phyloP scores from a whole-genome alignment of 2,113 vertebrate genomes.

The Oryzias melastigma region DNA sequence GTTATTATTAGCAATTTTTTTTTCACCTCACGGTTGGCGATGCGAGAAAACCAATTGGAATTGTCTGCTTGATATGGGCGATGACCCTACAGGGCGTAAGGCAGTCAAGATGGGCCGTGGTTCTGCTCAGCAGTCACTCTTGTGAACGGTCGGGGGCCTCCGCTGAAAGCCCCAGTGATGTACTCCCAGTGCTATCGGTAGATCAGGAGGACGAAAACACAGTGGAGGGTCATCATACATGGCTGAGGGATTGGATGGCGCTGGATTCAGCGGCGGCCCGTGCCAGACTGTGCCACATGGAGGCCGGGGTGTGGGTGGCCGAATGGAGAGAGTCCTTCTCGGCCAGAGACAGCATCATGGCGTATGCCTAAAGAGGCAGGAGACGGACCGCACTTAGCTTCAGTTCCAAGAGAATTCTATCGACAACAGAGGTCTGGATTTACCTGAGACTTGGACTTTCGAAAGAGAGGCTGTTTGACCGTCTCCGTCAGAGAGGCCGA shows the following conservation, averaged over 20 bases:
- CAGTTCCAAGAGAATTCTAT: background rate
- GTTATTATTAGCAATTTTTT: conserved; percentile 75
- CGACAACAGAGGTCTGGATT: background rate
- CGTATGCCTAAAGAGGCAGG: conserved; percentile 82
- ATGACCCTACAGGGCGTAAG: conserved; percentile 88
- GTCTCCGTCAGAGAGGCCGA: conserved; percentile 86
- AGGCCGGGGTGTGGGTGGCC: conserved; percentile 83
- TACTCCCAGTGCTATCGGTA: conserved; percentile 61
- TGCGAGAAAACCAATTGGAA: conserved; percentile 71
- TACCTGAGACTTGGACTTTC: conserved; percentile 99
- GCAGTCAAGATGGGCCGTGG: conserved; percentile 70
- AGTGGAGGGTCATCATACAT: conserved; percentile 87
- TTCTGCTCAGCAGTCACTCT: conserved; percentile 72
- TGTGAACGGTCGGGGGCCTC: conserved; percentile 40
- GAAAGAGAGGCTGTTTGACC: conserved; percentile 93
- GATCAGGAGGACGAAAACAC: conserved; percentile 54
- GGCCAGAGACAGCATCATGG: conserved; percentile 97
- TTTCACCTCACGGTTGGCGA: conserved; percentile 77
- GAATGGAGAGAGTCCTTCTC: conserved; percentile 95
- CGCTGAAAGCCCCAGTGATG: conserved; percentile 34
- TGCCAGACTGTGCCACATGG: conserved; percentile 95
- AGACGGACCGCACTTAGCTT: background rate
- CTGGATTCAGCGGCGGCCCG: conserved; percentile 90
- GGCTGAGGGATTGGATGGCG: conserved; percentile 94
- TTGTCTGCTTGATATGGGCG: conserved; percentile 34